A percentile compares a stretch with the other conserved stretches of the same genome.
Evolutionary conservation across 2,888 invertebrate genomes (phyloP).

Genomic region (Slavum lentiscoides): DNA sequence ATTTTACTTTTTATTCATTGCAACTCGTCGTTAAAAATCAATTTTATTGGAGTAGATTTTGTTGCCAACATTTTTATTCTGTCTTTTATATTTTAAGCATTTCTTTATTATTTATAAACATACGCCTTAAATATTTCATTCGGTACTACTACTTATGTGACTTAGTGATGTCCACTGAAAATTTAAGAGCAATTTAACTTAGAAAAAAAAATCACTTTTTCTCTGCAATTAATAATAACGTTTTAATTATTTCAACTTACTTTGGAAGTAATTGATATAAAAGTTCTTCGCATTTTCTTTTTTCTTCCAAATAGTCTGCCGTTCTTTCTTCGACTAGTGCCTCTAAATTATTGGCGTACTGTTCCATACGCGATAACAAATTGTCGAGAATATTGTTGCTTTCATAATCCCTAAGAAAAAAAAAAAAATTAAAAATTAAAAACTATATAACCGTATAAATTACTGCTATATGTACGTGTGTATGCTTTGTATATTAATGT

Average conservation of each 20-base stretch:
- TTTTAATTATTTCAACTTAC: constrained; percentile 66
- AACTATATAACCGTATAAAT: background rate
- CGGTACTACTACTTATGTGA: too few relatives aligned
- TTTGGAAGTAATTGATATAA: constrained; percentile 94
- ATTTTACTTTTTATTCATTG: too few relatives aligned
- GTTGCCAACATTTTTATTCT: too few relatives aligned
- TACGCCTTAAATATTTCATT: too few relatives aligned
- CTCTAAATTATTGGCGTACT: constrained; percentile 98
- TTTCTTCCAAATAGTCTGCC: constrained; percentile 95
- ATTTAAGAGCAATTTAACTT: background rate
- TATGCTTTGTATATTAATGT: background rate
- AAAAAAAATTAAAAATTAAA: background rate
- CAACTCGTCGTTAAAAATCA: too few relatives aligned
- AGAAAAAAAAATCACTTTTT: background rate
- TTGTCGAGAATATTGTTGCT: constrained; percentile 94
- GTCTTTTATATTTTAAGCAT: too few relatives aligned
- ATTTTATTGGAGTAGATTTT: too few relatives aligned
- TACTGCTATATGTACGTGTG: background rate
- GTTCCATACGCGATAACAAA: constrained; percentile 95
- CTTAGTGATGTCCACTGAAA: too few relatives aligned
- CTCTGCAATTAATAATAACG: background rate
- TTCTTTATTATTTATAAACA: too few relatives aligned
- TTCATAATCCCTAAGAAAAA: constrained; percentile 74
- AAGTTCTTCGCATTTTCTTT: constrained; percentile 95
- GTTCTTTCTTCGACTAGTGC: constrained; percentile 94